Evolutionary conservation across 2,888 invertebrate genomes (phyloP).

Genomic region (Formica aserva): DNA sequence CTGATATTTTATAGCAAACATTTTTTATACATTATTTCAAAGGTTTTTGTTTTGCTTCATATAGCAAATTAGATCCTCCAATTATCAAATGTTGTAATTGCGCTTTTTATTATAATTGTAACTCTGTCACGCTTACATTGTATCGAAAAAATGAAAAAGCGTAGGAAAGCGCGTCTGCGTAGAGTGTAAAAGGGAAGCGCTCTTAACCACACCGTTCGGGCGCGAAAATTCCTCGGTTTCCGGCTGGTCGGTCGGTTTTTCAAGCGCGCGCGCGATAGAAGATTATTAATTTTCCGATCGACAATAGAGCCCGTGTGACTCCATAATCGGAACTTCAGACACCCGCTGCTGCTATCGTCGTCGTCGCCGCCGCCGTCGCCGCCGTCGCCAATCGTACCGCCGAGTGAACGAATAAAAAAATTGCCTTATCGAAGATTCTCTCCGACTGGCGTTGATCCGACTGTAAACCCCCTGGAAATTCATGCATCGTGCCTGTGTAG

Average conservation of each 20-base stretch:
- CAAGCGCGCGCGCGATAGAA: background rate
- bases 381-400: constrained; percentile 20
- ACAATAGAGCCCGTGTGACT: constrained; percentile 33
- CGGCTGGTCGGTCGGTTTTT: constrained; percentile 23
- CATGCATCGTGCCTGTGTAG: constrained; percentile 44
- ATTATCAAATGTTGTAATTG: background rate
- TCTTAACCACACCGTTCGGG: constrained; percentile 19
- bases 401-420: constrained; percentile 58
- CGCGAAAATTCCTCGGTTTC: constrained; percentile 43
- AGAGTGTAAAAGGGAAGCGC: background rate
- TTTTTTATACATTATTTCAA: background rate
- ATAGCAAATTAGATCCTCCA: background rate
- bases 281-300: constrained; percentile 48
- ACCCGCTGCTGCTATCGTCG: constrained; percentile 6
- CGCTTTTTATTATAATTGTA: background rate
- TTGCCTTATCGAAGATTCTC: constrained; percentile 58
- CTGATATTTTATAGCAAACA: background rate
- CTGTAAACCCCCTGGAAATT: constrained; percentile 55
- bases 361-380: background rate
- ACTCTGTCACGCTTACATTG: background rate
- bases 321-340: constrained; percentile 49
- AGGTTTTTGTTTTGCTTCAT: background rate
- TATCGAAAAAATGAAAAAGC: background rate
- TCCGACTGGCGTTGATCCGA: constrained; percentile 64
- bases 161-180: background rate